These are phyloP conservation scores for Drosophila infuscata DNA, from an alignment of 2,888 invertebrate genomes.

Conservation along the genomic window DNA sequence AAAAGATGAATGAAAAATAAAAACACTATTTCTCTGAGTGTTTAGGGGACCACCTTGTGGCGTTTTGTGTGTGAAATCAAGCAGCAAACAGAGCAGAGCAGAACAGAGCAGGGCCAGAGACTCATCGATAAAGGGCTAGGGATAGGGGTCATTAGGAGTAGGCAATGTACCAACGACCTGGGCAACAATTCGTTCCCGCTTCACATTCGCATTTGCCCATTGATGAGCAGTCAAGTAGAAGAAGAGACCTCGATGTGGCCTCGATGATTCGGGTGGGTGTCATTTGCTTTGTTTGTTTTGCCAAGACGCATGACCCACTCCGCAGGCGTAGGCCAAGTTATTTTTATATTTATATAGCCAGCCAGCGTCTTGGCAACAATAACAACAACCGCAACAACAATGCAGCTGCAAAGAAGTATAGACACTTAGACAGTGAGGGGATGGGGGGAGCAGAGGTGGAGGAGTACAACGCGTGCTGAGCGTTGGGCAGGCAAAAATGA, in stretches of 20 bases:
- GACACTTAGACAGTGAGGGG: neutral
- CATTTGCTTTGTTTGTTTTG: conserved; percentile 66
- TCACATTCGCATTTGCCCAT: conserved; percentile 40
- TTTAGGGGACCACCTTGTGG: conserved; percentile 62
- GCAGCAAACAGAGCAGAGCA: conserved; percentile 44
- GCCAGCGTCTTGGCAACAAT: conserved; percentile 57
- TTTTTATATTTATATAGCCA: conserved; percentile 33
- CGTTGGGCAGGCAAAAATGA: conserved; percentile 26
- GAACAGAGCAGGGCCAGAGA: conserved; percentile 21
- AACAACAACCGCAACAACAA: conserved; percentile 38
- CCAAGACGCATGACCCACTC: conserved; percentile 39
- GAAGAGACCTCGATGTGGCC: conserved; percentile 51
- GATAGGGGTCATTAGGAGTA: conserved; percentile 73
- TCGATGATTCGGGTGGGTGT: conserved; percentile 62
- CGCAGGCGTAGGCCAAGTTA: conserved; percentile 31
- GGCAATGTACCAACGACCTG: conserved; percentile 4
- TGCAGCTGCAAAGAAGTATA: conserved; percentile 31
- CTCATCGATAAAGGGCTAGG: conserved; percentile 34
- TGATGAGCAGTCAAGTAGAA: conserved; percentile 72
- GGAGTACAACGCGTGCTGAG: conserved; percentile 17
- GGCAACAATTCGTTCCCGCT: conserved; percentile 39
- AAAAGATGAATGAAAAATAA: neutral
- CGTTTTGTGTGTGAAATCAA: conserved; percentile 63
- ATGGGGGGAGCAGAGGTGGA: neutral
- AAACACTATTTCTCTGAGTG: conserved; percentile 1